Evolutionary conservation across 2,113 vertebrate genomes (phyloP), one percentile per base, ranked within the genome.

Genomic region (Cromileptes altivelis): DNA sequence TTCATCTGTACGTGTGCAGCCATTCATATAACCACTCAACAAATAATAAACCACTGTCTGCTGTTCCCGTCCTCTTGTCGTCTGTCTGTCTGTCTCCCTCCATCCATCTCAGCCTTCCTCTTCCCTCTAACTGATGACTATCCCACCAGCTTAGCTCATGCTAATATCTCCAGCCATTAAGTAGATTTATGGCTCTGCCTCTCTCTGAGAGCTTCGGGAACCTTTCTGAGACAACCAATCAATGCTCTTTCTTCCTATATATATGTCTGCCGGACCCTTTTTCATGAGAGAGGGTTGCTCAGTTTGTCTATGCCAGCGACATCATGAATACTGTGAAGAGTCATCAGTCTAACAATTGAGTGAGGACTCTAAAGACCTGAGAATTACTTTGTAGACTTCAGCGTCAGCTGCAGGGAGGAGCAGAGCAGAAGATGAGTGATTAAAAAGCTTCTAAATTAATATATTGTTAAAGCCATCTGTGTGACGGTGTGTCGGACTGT

Each of bases 111-210:
- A 15, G 25, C 56, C 67, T 27, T 25, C 55, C 42, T 50, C 67
- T 67, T 57, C 57, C 23, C 75, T 81, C 69, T 74, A 70, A 85
- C 53, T 64, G 80, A 91, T 85, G 82, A 85, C 64, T 83, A 30
- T 72, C 78, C 84, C 74, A 68, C 56, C 80, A 45, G 37, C 60
- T 80, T 71, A 88, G 75, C 78, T 81, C 88, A 89, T 78, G 79
- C 77, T 87, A 88, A 89, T 85, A 85, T 87, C 88, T 74, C 19
- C 80, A 80, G 84, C 78, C 89, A 92, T 93, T 91, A 91, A 84
- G 74, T 82, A 61, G 82, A 93, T 94, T 90, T 91, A 92, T 91
- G 60, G 14, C 11, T 65, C 49, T 69, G 50, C 78, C 37, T 61
- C 64, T 81, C 82, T 77, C 58, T 74, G 57, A 64, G 75, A 79